Evolutionary conservation across 2,797 vertebrate species (phyloP).

Genomic region (Eulemur mongoz): DNA sequence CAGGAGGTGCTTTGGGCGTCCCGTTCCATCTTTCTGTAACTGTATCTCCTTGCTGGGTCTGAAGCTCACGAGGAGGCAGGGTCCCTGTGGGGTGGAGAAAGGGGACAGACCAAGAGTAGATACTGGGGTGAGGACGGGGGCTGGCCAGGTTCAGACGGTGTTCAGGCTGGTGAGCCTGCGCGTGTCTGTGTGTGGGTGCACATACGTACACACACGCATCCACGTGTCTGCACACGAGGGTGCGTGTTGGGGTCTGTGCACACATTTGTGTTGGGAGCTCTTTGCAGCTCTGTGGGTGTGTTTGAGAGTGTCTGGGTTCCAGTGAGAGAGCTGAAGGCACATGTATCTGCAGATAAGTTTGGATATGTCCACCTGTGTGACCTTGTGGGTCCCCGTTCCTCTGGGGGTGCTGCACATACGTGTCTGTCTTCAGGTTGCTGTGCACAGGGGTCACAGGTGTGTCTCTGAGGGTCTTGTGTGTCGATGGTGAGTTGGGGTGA

Average conservation of each 20-base stretch:
- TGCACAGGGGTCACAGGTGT: not conserved
- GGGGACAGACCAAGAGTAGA: not conserved
- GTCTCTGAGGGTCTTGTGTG: not conserved
- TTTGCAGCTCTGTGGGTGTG: not conserved
- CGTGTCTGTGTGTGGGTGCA: not conserved
- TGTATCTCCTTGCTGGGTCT: not conserved
- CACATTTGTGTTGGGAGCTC: not conserved
- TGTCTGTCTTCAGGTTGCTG: not conserved
- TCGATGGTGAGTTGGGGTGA: not conserved
- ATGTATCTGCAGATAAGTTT: not conserved
- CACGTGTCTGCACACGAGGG: accelerated
- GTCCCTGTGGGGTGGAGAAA: not conserved
- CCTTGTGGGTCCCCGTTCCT: not conserved
- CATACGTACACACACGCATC: not conserved
- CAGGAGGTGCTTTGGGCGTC: not conserved
- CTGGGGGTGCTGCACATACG: accelerated
- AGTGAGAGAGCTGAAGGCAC: not conserved
- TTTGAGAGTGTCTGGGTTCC: not conserved
- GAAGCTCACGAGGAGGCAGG: not conserved
- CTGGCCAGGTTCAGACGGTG: not conserved
- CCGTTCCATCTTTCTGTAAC: not conserved
- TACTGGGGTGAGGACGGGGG: not conserved
- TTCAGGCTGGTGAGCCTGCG: not conserved
- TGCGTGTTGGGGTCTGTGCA: too few species aligned
- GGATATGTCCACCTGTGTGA: not conserved